Base-by-base conservation (phyloP, 2,113 vertebrate genomes). In the Echinops telfairi region DNA sequence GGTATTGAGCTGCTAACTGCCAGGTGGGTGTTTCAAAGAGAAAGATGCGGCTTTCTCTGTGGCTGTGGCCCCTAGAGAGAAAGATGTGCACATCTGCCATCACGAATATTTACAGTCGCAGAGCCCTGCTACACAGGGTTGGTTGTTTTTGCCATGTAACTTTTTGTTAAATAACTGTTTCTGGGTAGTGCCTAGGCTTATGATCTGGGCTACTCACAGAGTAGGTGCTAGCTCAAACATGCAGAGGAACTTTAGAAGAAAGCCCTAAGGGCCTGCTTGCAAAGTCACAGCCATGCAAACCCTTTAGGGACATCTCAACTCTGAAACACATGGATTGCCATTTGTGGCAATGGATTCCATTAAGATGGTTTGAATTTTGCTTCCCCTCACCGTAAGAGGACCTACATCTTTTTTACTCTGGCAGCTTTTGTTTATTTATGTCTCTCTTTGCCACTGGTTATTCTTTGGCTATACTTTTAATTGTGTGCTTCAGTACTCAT, bases 351-450 rank as follows among this genome's bases (percentile, higher is more conserved):
- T 70, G 29, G 5, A n/a, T 14, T 70, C 29, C 14, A 53, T 9
- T n/a, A 16, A 31, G 29, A 16, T 70, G 31, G 31, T 31, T 15
- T 70, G 66, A 70, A 14, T 70, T n/a, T 17, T 71, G 14, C 1
- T 71, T 40, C 14, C 3, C 17, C 36, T 14, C 5, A 8, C 47
- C 11, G 33, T 0, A 29, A 31, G 31, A 60, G 71, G 2, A 0
- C 15, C 33, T 31, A 14, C 17, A 17, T 64, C 29, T 40, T 60
- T 73, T 40, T 20, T 29, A n/a, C 66, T 57, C 78, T 57, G 19
- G 38, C 7, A 17, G n/a, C 27, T 64, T 89, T 27, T 66, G 25
- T 25, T 25, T 25, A 27, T 27, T 27, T 66, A 25, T 66, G 19
- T 14, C 40, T 58, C 66, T 89, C 57, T 36, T 84, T 33, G 84